Conservation (phyloP, 2,888 invertebrate species). For the Eupithecia subumbrata region DNA sequence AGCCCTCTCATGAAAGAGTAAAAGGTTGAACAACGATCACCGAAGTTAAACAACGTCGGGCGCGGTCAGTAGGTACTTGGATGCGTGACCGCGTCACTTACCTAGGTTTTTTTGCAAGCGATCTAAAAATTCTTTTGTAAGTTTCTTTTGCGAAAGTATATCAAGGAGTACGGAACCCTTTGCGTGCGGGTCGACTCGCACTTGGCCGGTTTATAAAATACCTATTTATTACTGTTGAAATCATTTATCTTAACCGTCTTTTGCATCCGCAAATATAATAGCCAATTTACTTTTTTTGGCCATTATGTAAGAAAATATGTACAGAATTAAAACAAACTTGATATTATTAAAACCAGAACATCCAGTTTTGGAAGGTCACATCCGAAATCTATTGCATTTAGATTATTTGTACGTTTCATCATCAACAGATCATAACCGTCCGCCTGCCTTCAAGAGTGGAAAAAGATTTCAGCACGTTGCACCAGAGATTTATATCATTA, state of each 20-base stretch:
- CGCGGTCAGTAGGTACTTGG: not conserved
- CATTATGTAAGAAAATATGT: not conserved
- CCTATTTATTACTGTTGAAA: too few species aligned
- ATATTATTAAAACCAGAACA: not conserved
- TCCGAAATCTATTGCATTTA: slow-evolving; percentile 1
- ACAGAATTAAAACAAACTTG: not conserved
- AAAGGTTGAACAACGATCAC: slow-evolving; percentile 63
- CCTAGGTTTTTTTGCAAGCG: too few species aligned
- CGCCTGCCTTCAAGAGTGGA: not conserved
- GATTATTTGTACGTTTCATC: not conserved
- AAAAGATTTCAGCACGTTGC: too few species aligned
- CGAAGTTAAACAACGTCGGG: slow-evolving; percentile 65
- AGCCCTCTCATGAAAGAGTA: too few species aligned
- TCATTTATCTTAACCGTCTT: not conserved
- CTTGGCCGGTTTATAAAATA: too few species aligned
- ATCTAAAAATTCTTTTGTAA: too few species aligned
- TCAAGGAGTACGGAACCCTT: too few species aligned
- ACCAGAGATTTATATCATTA: too few species aligned
- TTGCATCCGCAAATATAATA: not conserved
- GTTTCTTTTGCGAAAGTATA: too few species aligned
- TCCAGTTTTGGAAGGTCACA: slow-evolving; percentile 3
- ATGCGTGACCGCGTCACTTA: not conserved
- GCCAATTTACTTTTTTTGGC: not conserved
- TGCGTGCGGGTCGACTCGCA: too few species aligned
- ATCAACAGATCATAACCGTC: not conserved